Conservation (phyloP, 2,888 invertebrate species). For the Villa cingulata region DNA sequence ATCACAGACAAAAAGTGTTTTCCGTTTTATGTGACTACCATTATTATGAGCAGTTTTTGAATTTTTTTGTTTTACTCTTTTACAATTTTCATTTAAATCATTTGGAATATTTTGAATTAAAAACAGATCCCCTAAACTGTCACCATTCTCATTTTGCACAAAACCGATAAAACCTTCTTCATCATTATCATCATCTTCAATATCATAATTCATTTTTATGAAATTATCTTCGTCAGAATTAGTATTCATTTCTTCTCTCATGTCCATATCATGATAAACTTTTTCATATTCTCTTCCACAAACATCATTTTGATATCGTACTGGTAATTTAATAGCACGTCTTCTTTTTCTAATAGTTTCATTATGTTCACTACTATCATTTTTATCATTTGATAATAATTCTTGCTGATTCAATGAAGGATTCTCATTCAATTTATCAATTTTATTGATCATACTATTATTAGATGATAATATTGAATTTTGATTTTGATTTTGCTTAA, state of each 20-base stretch:
- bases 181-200: constrained; percentile 17
- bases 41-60: constrained; percentile 16
- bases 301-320: constrained; percentile 44
- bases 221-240: not conserved
- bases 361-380: constrained; percentile 7
- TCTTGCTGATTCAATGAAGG: no score
- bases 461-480: no score
- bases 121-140: constrained; percentile 47
- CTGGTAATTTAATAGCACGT: constrained; percentile 51
- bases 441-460: no score
- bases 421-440: no score
- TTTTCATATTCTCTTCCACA: constrained; percentile 63
- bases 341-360: constrained; percentile 42
- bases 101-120: no score
- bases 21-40: constrained; percentile 18
- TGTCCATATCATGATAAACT: constrained; percentile 57
- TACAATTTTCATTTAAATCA: no score
- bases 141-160: constrained; percentile 46
- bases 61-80: no score
- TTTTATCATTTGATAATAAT: no score
- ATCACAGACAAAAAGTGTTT: constrained; percentile 28
- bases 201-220: constrained; percentile 21
- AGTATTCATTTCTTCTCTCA: constrained; percentile 46
- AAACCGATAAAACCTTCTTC: constrained; percentile 42
- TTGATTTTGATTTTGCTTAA: no score